Evolutionary conservation across 2,113 vertebrate species (phyloP).

Genomic region (Thermophis baileyi): DNA sequence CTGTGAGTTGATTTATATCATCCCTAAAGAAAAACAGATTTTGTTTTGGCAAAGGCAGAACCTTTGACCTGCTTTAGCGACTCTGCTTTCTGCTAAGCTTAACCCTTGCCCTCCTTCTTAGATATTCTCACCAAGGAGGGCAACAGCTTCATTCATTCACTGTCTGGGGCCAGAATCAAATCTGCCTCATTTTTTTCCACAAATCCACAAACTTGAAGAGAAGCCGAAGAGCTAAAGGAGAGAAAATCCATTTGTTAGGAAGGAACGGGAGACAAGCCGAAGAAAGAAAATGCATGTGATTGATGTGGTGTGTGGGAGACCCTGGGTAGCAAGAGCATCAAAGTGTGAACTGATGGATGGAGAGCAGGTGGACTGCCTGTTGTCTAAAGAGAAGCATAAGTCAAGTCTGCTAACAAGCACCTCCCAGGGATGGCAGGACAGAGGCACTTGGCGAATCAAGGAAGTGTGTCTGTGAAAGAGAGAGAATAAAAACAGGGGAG

Average conservation of each 20-base stretch:
- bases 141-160: slow-evolving; percentile 1
- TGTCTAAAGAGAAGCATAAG: background rate
- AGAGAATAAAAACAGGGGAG: background rate
- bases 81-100: background rate
- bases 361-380: background rate
- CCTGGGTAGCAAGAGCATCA: too few relatives aligned
- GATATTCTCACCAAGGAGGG: background rate
- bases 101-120: background rate
- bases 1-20: background rate
- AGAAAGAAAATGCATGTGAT: background rate
- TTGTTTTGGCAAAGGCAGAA: background rate
- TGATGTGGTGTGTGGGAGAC: background rate
- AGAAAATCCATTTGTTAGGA: background rate
- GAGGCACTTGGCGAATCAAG: background rate
- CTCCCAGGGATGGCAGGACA: background rate
- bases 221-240: background rate
- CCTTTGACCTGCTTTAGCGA: too few relatives aligned
- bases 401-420: background rate
- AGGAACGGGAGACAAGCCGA: background rate
- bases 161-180: slow-evolving; percentile 18
- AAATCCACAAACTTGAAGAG: background rate
- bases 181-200: slow-evolving; percentile 43
- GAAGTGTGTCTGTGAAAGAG: background rate
- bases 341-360: background rate
- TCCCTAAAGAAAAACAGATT: background rate